Evolutionary conservation across 2,888 invertebrate genomes (phyloP).

Genomic region (Clivina fossor): DNA sequence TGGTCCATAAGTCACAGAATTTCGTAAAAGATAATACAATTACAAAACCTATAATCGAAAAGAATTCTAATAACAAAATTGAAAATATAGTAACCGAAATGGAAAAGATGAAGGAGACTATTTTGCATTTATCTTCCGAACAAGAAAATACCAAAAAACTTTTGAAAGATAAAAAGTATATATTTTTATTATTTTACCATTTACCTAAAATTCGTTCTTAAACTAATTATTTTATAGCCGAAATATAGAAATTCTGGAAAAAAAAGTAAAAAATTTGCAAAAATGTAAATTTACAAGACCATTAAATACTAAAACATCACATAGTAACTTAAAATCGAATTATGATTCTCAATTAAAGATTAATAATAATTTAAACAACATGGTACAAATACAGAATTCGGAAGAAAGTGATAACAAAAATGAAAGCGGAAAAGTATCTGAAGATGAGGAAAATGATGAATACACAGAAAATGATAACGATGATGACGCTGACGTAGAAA

Average conservation of each 20-base stretch:
- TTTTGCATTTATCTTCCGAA: constrained; percentile 13
- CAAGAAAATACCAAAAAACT: constrained; percentile 23
- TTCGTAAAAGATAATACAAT: constrained; percentile 11
- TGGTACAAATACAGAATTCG: constrained; percentile 1
- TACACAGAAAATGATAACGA: constrained; percentile 8
- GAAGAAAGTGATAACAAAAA: constrained; percentile 22
- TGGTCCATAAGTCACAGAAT: too few relatives aligned
- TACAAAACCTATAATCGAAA: neutral
- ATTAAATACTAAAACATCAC: neutral
- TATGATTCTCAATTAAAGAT: neutral
- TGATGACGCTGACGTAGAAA: constrained; percentile 27
- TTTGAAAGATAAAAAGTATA: constrained; percentile 26
- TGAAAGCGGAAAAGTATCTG: neutral
- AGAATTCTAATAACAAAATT: neutral
- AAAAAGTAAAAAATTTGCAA: constrained; percentile 21
- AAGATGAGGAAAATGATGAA: neutral
- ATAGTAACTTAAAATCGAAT: neutral
- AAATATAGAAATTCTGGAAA: constrained; percentile 24
- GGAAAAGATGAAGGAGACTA: constrained; percentile 16
- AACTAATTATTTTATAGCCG: constrained; percentile 11
- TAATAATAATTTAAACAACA: neutral
- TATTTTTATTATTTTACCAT: neutral
- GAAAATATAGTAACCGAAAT: constrained; percentile 16
- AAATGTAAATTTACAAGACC: constrained; percentile 8
- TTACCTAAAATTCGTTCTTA: neutral